These are phyloP conservation scores for Venturia canescens DNA, from an alignment of 1,140 invertebrate species.

Conservation along the genomic window DNA sequence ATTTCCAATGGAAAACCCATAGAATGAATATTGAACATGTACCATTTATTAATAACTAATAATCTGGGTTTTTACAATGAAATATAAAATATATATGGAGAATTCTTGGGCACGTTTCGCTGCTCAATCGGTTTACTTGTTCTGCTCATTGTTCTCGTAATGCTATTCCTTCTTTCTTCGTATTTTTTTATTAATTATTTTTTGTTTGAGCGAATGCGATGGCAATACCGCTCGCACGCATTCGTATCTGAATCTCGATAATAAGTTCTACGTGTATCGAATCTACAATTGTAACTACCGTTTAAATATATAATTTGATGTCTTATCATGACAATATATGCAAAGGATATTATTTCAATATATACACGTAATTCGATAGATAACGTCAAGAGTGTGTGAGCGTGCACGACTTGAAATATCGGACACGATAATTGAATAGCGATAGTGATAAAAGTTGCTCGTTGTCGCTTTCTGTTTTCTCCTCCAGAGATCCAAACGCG, in stretches of 20 bases:
- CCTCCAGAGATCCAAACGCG: background rate
- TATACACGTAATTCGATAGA: slow-evolving; percentile 18
- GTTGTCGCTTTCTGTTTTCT: background rate
- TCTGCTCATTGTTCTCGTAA: slow-evolving; percentile 19
- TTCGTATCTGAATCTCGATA: slow-evolving; percentile 45
- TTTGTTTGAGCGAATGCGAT: slow-evolving; percentile 9
- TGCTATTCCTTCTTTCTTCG: background rate
- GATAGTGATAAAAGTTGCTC: background rate
- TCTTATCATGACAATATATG: slow-evolving; percentile 62
- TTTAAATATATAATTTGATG: slow-evolving; percentile 60
- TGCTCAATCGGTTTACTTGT: slow-evolving; percentile 35
- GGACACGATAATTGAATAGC: background rate
- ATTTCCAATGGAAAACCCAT: slow-evolving; percentile 19
- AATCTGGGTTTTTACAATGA: slow-evolving; percentile 60
- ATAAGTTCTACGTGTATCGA: slow-evolving; percentile 45
- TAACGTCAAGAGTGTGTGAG: background rate
- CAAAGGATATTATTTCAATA: slow-evolving; percentile 59
- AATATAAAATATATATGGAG: slow-evolving; percentile 66
- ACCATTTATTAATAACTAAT: slow-evolving; percentile 65
- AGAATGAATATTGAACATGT: slow-evolving; percentile 57
- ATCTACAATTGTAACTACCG: slow-evolving; percentile 52
- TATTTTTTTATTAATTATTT: background rate
- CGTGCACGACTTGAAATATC: background rate
- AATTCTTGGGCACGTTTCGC: slow-evolving; percentile 56
- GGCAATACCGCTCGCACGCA: slow-evolving; percentile 29